Evolutionary conservation across 2,888 invertebrate species (phyloP).

Genomic region (Andrena trimmerana): DNA sequence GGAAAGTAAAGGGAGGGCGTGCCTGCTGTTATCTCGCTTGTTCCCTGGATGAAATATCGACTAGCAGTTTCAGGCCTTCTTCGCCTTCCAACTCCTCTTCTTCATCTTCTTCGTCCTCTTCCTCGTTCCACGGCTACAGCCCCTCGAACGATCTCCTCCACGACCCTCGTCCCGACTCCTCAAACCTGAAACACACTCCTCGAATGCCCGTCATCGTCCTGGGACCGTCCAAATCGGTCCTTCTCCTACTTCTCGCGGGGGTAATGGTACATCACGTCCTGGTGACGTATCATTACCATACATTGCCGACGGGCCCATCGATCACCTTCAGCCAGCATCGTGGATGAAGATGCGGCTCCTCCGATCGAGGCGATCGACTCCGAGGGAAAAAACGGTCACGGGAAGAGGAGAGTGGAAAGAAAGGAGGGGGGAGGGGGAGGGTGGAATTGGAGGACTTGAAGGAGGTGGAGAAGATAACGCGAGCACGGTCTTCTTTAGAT

Average conservation of each 20-base stretch:
- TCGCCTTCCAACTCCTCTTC: slow-evolving; percentile 49
- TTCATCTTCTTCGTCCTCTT: slow-evolving; percentile 71
- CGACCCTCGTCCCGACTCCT: not conserved
- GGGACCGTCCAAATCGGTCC: slow-evolving; percentile 27
- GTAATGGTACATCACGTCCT: slow-evolving; percentile 52
- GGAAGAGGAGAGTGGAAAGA: slow-evolving; percentile 16
- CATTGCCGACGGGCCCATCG: slow-evolving; percentile 66
- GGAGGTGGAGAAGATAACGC: slow-evolving; percentile 60
- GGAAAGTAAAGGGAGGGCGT: slow-evolving; percentile 69
- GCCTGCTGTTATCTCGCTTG: slow-evolving; percentile 82
- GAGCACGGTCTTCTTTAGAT: slow-evolving; percentile 31
- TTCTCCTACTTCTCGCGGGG: slow-evolving; percentile 41
- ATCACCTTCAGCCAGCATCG: slow-evolving; percentile 60
- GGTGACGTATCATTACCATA: slow-evolving; percentile 70
- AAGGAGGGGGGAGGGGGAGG: not conserved
- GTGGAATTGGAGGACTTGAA: slow-evolving; percentile 32
- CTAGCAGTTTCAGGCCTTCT: slow-evolving; percentile 77
- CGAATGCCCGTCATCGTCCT: slow-evolving; percentile 39
- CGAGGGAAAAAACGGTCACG: not conserved
- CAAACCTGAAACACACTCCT: slow-evolving; percentile 37
- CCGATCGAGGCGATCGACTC: slow-evolving; percentile 17
- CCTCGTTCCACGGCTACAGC: slow-evolving; percentile 52
- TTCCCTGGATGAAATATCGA: slow-evolving; percentile 83
- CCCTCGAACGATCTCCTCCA: slow-evolving; percentile 43
- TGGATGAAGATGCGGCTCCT: slow-evolving; percentile 40